Conservation (phyloP, 2,797 vertebrate species). For the Pseudochirops cupreus region DNA sequence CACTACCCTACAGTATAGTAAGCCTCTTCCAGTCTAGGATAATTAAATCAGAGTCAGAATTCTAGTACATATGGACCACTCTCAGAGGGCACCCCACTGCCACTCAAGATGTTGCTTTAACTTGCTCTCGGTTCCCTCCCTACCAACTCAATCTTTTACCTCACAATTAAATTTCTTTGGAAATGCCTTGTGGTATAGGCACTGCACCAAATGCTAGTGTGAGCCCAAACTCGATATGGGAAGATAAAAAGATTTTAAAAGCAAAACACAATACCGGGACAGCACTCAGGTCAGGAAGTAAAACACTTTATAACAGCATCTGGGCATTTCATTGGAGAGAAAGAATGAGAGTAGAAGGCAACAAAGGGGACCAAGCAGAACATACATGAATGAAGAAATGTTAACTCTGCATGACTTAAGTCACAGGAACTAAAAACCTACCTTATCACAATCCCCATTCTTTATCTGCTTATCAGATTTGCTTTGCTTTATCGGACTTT, state of each 20-base stretch:
- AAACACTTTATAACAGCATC: neutral
- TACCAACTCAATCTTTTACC: neutral
- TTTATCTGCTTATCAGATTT: conserved; percentile 95
- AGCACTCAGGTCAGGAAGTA: neutral
- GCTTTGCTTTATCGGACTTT: conserved; percentile 93
- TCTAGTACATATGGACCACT: neutral
- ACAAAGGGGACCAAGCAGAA: neutral
- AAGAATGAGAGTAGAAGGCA: conserved; percentile 8
- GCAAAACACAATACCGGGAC: neutral
- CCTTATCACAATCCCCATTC: conserved; percentile 97
- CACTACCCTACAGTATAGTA: neutral
- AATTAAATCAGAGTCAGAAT: conserved; percentile 9
- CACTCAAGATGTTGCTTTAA: neutral
- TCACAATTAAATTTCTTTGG: neutral
- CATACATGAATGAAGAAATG: neutral
- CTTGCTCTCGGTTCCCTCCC: neutral
- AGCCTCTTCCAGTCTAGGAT: neutral
- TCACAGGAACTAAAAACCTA: conserved; percentile 77
- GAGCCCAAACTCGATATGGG: conserved; percentile 3
- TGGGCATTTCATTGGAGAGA: neutral
- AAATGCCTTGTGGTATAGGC: neutral
- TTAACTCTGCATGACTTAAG: neutral
- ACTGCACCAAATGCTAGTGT: neutral
- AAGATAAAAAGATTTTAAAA: conserved; percentile 42
- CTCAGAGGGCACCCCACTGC: neutral